These are phyloP conservation scores for Nymphicus hollandicus DNA, from an alignment of 2,113 vertebrate genomes.

Conservation along the genomic window DNA sequence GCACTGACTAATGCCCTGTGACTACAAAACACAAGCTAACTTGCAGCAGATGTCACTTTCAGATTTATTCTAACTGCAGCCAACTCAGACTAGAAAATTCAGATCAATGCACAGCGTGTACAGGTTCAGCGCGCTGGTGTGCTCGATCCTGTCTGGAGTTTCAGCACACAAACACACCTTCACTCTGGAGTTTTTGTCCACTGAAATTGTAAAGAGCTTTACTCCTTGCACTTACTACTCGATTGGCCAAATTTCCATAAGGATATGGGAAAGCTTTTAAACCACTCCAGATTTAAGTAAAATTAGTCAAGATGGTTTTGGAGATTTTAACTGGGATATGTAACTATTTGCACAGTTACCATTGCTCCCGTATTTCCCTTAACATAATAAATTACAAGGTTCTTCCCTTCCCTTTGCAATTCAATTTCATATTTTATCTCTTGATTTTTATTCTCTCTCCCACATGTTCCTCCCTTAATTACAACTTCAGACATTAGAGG, in stretches of 20 bases:
- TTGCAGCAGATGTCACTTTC: not conserved
- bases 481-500: slow-evolving; percentile 1
- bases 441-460: slow-evolving; percentile 33
- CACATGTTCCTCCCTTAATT: slow-evolving; percentile 31
- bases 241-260: not conserved
- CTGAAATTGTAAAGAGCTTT: not conserved
- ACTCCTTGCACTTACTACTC: not conserved
- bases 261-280: not conserved
- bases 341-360: not conserved
- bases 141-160: not conserved
- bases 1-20: not conserved
- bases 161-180: not conserved
- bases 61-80: not conserved
- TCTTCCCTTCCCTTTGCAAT: not conserved
- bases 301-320: not conserved
- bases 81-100: not conserved
- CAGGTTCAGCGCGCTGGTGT: not conserved
- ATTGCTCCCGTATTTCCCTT: not conserved
- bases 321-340: not conserved
- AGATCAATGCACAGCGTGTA: fast-evolving
- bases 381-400: slow-evolving; percentile 4
- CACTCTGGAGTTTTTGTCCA: not conserved
- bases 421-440: slow-evolving; percentile 29
- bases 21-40: not conserved
- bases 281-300: not conserved